Evolutionary conservation across 2,113 vertebrate genomes (phyloP), one percentile per base, ranked within the genome.

Genomic region (human): DNA sequence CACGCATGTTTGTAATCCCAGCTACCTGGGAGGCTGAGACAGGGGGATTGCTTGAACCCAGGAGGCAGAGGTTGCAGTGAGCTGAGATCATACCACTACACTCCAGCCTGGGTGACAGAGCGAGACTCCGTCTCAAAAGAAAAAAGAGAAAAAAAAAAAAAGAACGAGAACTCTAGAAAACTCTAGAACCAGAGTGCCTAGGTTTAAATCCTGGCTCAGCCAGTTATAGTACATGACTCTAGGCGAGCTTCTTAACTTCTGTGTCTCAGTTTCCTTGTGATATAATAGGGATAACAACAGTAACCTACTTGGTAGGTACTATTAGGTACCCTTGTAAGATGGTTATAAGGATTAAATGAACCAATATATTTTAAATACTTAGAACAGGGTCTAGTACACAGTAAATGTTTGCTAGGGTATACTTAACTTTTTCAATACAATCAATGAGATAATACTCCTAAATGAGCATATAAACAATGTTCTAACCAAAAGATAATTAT

Each of bases 371-470:
- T 94, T 80, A 89, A 95, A 22, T 68, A 88, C 25, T 91, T 84
- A 93, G 17, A 94, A 70, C 5, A 81, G 35, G 25, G 30, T 38
- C 25, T 68, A 18, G 38, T 16, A 95, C 35, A 92, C 0, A 90
- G 43, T 45, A 96, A 94, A 92, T n/a, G 40, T 30, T n/a, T 94
- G 20, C 43, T 95, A 73, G 20, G 48, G n/a, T 78, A 8, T 59
- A 73, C 40, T 30, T 76, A 35, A 70, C 52, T 93, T 97, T 91
- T 92, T 89, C 45, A 95, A 80, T 59, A 95, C 20, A 87, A 68
- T 79, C 45, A 95, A 96, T 92, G 25, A 84, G 43, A 94, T 97
- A 87, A 92, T 93, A n/a, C 59, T 90, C 92, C 75, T 89, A 87
- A 95, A 90, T 8, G 38, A 75, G 55, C 68, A 73, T 79, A 75